phyloP scores from a whole-genome alignment of 2,888 invertebrate species.

The Apeira syringaria region DNA sequence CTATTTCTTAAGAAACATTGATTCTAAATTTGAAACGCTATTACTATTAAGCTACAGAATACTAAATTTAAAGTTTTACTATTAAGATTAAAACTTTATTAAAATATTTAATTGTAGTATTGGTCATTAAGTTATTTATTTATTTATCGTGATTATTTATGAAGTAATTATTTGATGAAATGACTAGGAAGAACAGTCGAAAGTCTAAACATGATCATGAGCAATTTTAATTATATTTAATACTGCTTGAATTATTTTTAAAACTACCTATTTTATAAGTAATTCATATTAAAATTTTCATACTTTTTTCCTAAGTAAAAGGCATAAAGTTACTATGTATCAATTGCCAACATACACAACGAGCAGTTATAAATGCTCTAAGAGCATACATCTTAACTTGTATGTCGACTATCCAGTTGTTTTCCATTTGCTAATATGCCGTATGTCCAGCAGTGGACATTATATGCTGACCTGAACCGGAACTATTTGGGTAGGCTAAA shows the following conservation, averaged over 20 bases:
- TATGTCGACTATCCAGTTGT: too few relatives aligned
- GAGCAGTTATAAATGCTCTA: too few relatives aligned
- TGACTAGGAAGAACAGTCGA: slow-evolving; percentile 61
- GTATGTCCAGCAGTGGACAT: too few relatives aligned
- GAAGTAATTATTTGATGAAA: slow-evolving; percentile 55
- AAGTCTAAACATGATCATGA: slow-evolving; percentile 55
- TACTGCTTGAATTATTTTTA: too few relatives aligned
- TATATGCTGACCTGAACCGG: too few relatives aligned
- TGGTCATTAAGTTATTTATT: slow-evolving; percentile 75
- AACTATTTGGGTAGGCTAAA: too few relatives aligned
- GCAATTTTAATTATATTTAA: slow-evolving; percentile 46
- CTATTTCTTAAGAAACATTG: slow-evolving; percentile 34
- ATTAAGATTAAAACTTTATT: slow-evolving; percentile 59
- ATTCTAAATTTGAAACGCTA: slow-evolving; percentile 62
- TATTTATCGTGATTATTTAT: too few relatives aligned
- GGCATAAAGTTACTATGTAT: not conserved
- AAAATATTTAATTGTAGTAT: slow-evolving; percentile 71
- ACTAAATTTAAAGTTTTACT: slow-evolving; percentile 54
- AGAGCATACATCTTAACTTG: too few relatives aligned
- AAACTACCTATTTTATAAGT: slow-evolving; percentile 23
- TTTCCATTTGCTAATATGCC: too few relatives aligned
- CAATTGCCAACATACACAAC: not conserved
- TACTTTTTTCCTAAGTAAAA: slow-evolving; percentile 1
- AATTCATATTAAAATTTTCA: slow-evolving; percentile 15
- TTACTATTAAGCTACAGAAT: slow-evolving; percentile 59